These are phyloP conservation scores for Caenorhabditis tropicalis DNA, from an alignment of 1,140 invertebrate genomes.

Conservation along the genomic window DNA sequence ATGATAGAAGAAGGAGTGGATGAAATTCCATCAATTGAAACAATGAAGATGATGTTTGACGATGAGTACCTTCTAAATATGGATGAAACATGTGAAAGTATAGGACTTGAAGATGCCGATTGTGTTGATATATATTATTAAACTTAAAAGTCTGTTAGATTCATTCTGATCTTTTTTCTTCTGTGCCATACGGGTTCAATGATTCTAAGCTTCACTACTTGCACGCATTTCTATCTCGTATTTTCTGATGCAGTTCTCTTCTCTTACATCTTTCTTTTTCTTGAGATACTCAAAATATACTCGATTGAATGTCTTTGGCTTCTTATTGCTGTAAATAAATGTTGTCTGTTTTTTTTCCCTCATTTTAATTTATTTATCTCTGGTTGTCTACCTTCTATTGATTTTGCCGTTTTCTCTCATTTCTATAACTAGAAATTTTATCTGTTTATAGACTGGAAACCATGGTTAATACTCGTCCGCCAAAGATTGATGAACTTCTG, in stretches of 20 bases:
- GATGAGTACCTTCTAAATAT: not conserved
- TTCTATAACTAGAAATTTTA: not conserved
- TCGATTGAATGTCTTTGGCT: not conserved
- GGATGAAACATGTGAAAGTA: not conserved
- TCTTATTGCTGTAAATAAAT: no score
- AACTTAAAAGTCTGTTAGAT: no score
- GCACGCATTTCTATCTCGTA: no score
- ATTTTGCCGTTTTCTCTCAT: not conserved
- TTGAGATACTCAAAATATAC: not conserved
- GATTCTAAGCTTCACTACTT: no score
- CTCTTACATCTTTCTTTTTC: not conserved
- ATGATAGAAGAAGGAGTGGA: not conserved
- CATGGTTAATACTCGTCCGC: constrained; percentile 8
- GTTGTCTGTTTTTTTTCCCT: no score
- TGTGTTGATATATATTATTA: not conserved
- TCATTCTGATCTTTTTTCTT: not conserved
- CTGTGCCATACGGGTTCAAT: no score
- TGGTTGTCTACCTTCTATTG: not conserved
- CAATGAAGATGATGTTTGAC: not conserved
- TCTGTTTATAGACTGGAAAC: not conserved
- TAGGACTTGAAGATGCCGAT: not conserved
- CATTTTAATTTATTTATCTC: not conserved
- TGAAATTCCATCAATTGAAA: not conserved
- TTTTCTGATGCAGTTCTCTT: no score
- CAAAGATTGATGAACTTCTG: constrained; percentile 4